Conservation (phyloP, 2,888 invertebrate species). For the Lepidochrysops patricia region DNA sequence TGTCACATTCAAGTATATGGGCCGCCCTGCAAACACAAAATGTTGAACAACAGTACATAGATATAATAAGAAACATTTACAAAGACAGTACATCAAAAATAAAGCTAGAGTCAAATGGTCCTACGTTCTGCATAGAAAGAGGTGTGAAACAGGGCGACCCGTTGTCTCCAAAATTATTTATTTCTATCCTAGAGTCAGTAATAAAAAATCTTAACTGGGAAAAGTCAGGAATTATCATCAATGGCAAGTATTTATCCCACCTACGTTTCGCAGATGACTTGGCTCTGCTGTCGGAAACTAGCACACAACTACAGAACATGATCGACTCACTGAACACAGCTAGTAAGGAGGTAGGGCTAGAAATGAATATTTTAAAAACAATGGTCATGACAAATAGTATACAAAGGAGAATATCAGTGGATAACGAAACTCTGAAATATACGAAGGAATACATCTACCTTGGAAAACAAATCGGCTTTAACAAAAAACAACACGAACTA, state of each 20-base stretch:
- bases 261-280: too few relatives aligned
- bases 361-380: conserved; percentile 21
- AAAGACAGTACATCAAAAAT: conserved; percentile 14
- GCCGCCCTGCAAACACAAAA: too few relatives aligned
- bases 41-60: conserved; percentile 17
- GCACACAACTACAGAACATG: conserved; percentile 19
- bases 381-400: conserved; percentile 21
- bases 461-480: conserved; percentile 23
- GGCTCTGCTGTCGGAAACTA: conserved; percentile 20
- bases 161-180: conserved; percentile 20
- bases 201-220: conserved; percentile 19
- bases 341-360: conserved; percentile 17
- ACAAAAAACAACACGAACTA: too few relatives aligned
- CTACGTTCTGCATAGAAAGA: conserved; percentile 18
- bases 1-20: neutral
- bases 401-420: conserved; percentile 16
- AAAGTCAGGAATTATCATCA: conserved; percentile 15
- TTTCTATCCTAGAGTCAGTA: conserved; percentile 19
- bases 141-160: conserved; percentile 20
- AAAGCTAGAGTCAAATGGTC: conserved; percentile 19
- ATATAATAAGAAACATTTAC: conserved; percentile 6
- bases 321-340: conserved; percentile 17
- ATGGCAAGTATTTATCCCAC: conserved; percentile 18
- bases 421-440: too few relatives aligned
- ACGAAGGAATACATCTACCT: conserved; percentile 20